Evolutionary conservation across 92 coral and sea anemone species (phyloP).

Genomic region (Bergia sp.): DNA sequence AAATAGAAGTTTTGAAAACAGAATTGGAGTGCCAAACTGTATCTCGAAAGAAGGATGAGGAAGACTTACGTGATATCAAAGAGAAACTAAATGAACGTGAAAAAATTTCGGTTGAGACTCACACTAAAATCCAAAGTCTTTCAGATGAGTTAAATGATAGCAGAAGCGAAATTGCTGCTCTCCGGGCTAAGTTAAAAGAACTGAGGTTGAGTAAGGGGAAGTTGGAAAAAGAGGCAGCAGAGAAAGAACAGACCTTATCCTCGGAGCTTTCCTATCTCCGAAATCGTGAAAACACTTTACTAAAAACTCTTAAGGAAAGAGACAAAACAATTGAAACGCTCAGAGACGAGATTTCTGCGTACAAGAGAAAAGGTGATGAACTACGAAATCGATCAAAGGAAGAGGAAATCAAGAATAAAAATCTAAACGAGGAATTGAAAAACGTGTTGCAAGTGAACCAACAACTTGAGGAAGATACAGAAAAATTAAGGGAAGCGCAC

Average conservation of each 20-base stretch:
- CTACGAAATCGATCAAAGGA: slow-evolving; percentile 52
- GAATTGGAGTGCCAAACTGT: slow-evolving; percentile 42
- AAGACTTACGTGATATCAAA: slow-evolving; percentile 27
- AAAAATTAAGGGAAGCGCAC: slow-evolving; percentile 47
- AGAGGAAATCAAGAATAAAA: slow-evolving; percentile 44
- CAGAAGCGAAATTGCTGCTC: slow-evolving; percentile 31
- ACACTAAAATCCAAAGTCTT: slow-evolving; percentile 6
- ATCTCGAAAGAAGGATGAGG: slow-evolving; percentile 7
- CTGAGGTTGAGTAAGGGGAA: slow-evolving; percentile 46
- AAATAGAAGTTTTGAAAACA: slow-evolving; percentile 23
- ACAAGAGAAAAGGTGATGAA: slow-evolving; percentile 58
- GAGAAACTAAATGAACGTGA: slow-evolving; percentile 47
- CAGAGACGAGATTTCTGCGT: slow-evolving; percentile 15
- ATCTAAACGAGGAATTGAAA: slow-evolving; percentile 22
- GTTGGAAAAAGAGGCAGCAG: slow-evolving; percentile 40
- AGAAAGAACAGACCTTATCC: slow-evolving; percentile 40
- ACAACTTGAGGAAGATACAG: slow-evolving; percentile 54
- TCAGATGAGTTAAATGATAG: slow-evolving; percentile 50
- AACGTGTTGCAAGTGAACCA: slow-evolving; percentile 22
- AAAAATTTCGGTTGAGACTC: slow-evolving; percentile 19
- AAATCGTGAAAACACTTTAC: slow-evolving; percentile 37
- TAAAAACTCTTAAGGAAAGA: slow-evolving; percentile 25
- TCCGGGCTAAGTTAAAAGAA: slow-evolving; percentile 59
- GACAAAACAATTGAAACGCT: slow-evolving; percentile 23
- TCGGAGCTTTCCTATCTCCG: slow-evolving; percentile 32